Evolutionary conservation across 2,888 invertebrate species (phyloP).

Genomic region (Hoplodrina ambigua): DNA sequence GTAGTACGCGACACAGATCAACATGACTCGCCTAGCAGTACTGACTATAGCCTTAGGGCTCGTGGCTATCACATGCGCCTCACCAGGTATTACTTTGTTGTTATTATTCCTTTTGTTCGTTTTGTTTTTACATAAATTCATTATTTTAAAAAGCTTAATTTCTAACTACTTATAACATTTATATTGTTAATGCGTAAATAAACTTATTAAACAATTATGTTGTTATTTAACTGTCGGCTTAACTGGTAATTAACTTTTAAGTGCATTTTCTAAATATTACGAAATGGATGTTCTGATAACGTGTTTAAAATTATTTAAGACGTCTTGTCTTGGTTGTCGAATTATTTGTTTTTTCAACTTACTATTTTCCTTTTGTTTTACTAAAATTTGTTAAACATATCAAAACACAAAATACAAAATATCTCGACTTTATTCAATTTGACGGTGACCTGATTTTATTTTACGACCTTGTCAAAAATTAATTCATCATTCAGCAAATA

Average conservation of each 20-base stretch:
- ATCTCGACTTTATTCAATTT: neutral
- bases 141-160: too few species aligned
- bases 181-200: too few species aligned
- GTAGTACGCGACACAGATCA: conserved; percentile 68
- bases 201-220: too few species aligned
- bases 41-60: conserved; percentile 79
- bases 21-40: conserved; percentile 81
- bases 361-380: too few species aligned
- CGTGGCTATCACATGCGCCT: conserved; percentile 76
- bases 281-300: too few species aligned
- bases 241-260: neutral
- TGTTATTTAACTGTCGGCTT: too few species aligned
- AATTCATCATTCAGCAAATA: neutral
- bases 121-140: neutral
- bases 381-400: too few species aligned
- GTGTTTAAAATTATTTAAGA: neutral
- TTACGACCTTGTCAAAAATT: neutral
- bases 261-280: neutral
- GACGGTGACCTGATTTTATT: neutral
- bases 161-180: too few species aligned
- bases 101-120: conserved; percentile 2
- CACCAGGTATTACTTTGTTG: conserved; percentile 75
- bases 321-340: neutral
- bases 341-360: neutral
- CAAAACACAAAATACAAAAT: too few species aligned